Conservation (phyloP, 2,113 vertebrate genomes). For the Rhynchomys soricoides region DNA sequence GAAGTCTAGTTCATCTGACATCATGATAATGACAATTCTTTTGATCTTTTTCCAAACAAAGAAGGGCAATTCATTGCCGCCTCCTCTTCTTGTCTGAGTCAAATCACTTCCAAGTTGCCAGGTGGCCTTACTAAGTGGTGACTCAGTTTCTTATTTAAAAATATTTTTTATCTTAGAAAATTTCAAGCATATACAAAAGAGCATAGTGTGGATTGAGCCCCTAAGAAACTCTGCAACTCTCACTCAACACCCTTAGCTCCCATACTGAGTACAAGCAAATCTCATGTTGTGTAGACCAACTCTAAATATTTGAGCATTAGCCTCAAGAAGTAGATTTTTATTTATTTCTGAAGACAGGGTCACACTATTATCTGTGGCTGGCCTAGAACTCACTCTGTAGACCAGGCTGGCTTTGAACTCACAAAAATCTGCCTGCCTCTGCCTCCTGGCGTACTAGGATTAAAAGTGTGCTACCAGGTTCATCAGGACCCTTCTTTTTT, state of each 20-base stretch:
- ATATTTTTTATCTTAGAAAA: constrained; percentile 42
- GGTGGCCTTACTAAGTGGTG: constrained; percentile 50
- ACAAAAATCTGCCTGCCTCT: neutral
- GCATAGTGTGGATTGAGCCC: neutral
- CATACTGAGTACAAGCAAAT: neutral
- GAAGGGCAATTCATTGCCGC: neutral
- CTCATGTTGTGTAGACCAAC: neutral
- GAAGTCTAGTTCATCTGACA: constrained; percentile 19
- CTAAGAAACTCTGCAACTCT: neutral
- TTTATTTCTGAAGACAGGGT: neutral
- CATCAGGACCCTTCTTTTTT: neutral
- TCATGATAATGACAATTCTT: constrained; percentile 3
- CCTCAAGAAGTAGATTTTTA: neutral
- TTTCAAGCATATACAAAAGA: constrained; percentile 11
- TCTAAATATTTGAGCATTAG: neutral
- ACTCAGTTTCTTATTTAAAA: constrained; percentile 58
- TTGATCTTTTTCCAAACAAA: constrained; percentile 25
- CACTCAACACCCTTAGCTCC: neutral
- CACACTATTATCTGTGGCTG: neutral
- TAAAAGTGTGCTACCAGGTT: neutral
- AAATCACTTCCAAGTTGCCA: constrained; percentile 51
- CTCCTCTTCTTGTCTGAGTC: constrained; percentile 34
- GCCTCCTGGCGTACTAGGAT: neutral
- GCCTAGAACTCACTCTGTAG: neutral
- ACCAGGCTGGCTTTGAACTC: neutral